phyloP scores from a whole-genome alignment of 2,113 vertebrate genomes.

The Pseudopodoces humilis region DNA sequence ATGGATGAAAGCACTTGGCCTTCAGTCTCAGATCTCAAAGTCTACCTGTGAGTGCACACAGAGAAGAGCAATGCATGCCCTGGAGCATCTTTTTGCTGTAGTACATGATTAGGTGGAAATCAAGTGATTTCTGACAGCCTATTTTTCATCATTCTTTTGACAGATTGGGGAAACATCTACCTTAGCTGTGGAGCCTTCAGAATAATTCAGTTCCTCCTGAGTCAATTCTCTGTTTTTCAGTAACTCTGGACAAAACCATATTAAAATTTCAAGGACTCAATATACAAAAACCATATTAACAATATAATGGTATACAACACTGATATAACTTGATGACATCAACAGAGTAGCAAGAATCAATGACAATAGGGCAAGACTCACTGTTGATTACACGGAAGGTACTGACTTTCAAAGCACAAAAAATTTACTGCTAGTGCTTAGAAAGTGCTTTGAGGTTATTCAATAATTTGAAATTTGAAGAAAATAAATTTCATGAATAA shows the following conservation, averaged over 20 bases:
- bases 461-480: neutral
- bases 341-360: neutral
- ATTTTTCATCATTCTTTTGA: conserved; percentile 36
- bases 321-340: neutral
- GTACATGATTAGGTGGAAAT: conserved; percentile 38
- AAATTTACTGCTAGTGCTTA: neutral
- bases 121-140: neutral
- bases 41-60: neutral
- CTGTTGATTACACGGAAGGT: neutral
- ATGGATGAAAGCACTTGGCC: conserved; percentile 21
- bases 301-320: neutral
- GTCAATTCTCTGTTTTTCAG: neutral
- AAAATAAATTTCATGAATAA: neutral
- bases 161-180: conserved; percentile 6
- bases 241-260: neutral
- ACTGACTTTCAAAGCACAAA: neutral
- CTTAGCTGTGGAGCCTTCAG: neutral
- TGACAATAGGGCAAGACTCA: neutral
- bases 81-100: neutral
- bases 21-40: conserved; percentile 19
- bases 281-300: neutral
- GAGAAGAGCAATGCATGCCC: neutral
- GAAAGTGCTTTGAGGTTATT: neutral
- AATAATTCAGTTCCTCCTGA: conserved; percentile 2
- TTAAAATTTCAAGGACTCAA: conserved; percentile 21